These are phyloP conservation scores for Oreotragus oreotragus DNA, from an alignment of 2,113 vertebrate species.

Conservation along the genomic window DNA sequence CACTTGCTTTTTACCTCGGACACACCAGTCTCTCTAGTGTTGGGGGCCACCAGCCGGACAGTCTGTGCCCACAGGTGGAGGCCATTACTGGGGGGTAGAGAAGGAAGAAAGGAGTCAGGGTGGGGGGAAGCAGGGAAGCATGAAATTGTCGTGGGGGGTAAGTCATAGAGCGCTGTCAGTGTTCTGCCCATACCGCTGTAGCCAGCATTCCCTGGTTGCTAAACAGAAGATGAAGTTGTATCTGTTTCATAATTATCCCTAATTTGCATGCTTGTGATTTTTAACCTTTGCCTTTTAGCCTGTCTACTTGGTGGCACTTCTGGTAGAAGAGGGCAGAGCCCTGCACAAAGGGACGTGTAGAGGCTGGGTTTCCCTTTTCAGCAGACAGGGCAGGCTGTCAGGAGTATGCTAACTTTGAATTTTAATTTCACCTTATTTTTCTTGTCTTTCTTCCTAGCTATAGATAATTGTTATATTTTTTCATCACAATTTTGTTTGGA, in stretches of 20 bases:
- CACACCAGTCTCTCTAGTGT: neutral
- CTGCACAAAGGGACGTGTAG: accelerated
- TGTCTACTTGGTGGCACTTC: neutral
- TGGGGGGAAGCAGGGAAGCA: no score
- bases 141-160: accelerated
- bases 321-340: neutral
- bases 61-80: neutral
- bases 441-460: neutral
- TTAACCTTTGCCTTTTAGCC: neutral
- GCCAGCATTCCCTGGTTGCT: neutral
- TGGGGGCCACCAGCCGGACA: neutral
- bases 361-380: neutral
- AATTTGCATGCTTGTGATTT: neutral
- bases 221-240: neutral
- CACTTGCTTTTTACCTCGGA: neutral
- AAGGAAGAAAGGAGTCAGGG: neutral
- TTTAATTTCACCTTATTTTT: neutral
- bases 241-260: neutral
- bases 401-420: neutral
- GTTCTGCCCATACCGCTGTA: neutral
- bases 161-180: neutral
- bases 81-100: neutral
- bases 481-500: neutral
- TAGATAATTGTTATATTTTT: neutral
- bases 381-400: neutral